Evolutionary conservation across 2,888 invertebrate species (phyloP).

Genomic region (Leptinotarsa haldemani): DNA sequence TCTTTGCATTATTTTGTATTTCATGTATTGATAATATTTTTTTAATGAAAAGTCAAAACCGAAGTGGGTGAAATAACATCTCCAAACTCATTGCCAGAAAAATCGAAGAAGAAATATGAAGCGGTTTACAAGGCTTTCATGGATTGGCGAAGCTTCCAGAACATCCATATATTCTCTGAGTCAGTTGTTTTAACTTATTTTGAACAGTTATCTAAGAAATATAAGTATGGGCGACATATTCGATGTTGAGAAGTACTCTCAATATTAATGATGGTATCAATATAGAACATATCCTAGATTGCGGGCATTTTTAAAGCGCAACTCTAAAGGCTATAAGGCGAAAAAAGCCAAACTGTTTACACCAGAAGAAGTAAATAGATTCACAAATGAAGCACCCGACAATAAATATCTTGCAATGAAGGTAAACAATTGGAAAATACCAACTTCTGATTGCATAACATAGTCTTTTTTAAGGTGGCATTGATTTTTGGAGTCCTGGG

Average conservation of each 20-base stretch:
- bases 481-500: conserved; percentile 42
- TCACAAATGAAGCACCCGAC: conserved; percentile 43
- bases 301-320: conserved; percentile 49
- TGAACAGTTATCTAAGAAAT: conserved; percentile 39
- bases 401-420: conserved; percentile 38
- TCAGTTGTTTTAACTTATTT: conserved; percentile 45
- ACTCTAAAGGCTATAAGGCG: conserved; percentile 49
- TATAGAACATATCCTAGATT: conserved; percentile 43
- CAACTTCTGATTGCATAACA: neutral
- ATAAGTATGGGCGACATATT: conserved; percentile 44
- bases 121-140: conserved; percentile 43
- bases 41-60: neutral
- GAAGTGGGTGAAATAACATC: conserved; percentile 1
- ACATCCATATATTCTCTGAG: conserved; percentile 42
- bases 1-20: neutral
- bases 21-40: neutral
- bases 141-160: conserved; percentile 41
- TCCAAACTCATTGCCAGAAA: conserved; percentile 30
- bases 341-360: conserved; percentile 55
- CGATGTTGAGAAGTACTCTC: conserved; percentile 44
- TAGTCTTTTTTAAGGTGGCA: conserved; percentile 35
- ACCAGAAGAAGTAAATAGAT: conserved; percentile 47
- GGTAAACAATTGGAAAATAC: conserved; percentile 27
- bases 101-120: conserved; percentile 40
- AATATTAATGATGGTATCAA: conserved; percentile 39